phyloP scores from a whole-genome alignment of 2,888 invertebrate species.

The Eilema depressum region DNA sequence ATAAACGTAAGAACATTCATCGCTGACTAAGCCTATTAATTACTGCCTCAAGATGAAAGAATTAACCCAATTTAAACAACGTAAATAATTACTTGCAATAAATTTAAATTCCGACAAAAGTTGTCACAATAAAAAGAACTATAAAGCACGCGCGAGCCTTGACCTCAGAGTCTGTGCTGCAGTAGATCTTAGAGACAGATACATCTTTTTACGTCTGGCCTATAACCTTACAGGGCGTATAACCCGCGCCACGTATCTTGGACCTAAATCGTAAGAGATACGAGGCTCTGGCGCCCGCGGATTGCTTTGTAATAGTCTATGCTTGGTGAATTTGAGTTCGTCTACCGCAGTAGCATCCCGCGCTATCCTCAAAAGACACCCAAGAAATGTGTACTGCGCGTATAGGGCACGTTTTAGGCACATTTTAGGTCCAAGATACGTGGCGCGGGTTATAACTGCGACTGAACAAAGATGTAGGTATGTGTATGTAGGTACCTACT shows the following conservation, averaged over 20 bases:
- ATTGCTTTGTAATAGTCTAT: too few species aligned
- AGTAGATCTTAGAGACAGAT: slow-evolving; percentile 17
- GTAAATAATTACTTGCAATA: slow-evolving; percentile 29
- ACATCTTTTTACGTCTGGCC: background rate
- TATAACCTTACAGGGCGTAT: slow-evolving; percentile 10
- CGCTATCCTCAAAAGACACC: too few species aligned
- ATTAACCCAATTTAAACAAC: slow-evolving; percentile 30
- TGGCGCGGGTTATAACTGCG: too few species aligned
- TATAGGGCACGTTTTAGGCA: too few species aligned
- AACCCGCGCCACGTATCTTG: too few species aligned
- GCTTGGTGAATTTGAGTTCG: too few species aligned
- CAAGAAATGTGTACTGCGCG: too few species aligned
- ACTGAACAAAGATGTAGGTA: background rate
- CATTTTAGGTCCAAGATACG: too few species aligned
- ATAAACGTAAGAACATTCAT: background rate
- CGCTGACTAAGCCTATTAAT: background rate
- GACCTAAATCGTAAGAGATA: too few species aligned
- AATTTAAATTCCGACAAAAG: slow-evolving; percentile 28
- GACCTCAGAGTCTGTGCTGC: slow-evolving; percentile 19
- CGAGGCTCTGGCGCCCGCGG: too few species aligned
- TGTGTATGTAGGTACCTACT: too few species aligned
- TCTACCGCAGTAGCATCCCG: too few species aligned
- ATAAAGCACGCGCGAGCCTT: slow-evolving; percentile 24
- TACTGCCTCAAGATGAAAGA: slow-evolving; percentile 5
- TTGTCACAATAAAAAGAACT: slow-evolving; percentile 26